A percentile compares a stretch with the other conserved stretches of the same genome.
Conservation (phyloP, 2,888 invertebrate genomes). For the Papilio gigon region DNA sequence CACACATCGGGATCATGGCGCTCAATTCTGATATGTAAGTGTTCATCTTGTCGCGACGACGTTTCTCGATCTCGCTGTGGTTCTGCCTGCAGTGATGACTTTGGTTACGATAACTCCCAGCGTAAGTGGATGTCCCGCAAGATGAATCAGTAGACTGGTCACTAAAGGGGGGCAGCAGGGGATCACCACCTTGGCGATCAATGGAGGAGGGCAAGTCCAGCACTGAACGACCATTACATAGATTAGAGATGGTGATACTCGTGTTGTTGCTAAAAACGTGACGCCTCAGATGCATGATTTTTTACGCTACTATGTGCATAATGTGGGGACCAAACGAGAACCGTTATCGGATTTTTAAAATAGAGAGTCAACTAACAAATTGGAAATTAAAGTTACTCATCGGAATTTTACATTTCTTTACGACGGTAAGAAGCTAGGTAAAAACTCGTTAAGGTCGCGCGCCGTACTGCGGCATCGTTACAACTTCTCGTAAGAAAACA, state of each 20-base stretch:
- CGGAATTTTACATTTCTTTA: background rate
- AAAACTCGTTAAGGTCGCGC: background rate
- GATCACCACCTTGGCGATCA: background rate
- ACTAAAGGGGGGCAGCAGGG: background rate
- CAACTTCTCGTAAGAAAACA: background rate
- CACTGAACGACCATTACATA: background rate
- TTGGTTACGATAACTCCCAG: background rate
- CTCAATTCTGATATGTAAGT: conserved; percentile 95
- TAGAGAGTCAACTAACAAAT: background rate
- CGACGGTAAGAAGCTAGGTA: background rate
- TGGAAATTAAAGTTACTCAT: background rate
- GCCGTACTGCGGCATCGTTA: background rate
- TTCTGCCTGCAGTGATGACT: conserved; percentile 87
- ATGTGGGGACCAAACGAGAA: background rate
- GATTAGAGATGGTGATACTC: background rate
- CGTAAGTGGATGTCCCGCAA: background rate
- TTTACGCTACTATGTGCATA: no score
- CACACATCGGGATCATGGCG: conserved; percentile 96
- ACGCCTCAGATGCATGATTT: background rate
- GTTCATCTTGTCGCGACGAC: conserved; percentile 98
- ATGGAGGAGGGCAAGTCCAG: background rate
- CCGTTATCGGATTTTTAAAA: background rate
- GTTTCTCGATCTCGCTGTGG: conserved; percentile 98
- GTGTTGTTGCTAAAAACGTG: background rate
- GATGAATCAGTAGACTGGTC: background rate